These are phyloP conservation scores for Thymelicus lineola DNA, from an alignment of 2,888 invertebrate genomes.

Conservation along the genomic window DNA sequence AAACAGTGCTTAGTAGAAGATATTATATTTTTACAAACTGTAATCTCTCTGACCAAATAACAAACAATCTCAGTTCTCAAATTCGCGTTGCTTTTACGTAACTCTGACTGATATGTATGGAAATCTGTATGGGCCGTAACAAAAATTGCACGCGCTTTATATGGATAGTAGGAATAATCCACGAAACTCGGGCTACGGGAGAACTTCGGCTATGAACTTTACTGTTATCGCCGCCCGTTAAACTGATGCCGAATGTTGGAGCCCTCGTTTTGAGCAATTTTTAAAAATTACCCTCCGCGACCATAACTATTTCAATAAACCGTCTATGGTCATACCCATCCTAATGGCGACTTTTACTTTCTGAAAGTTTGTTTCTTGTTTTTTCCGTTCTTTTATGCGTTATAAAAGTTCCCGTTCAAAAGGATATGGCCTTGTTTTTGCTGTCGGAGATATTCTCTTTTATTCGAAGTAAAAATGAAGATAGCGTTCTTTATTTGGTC, in stretches of 20 bases:
- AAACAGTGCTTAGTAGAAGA: too few relatives aligned
- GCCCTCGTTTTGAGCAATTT: constrained; percentile 73
- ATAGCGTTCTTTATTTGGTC: constrained; percentile 57
- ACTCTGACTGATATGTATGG: constrained; percentile 50
- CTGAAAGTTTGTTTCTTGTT: constrained; percentile 64
- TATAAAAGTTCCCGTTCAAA: constrained; percentile 48
- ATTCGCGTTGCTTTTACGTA: constrained; percentile 1
- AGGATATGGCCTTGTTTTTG: constrained; percentile 56
- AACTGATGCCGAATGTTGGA: constrained; percentile 73
- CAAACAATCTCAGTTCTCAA: background rate
- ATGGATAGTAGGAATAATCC: constrained; percentile 74
- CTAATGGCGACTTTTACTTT: constrained; percentile 78
- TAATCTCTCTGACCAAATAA: constrained; percentile 7
- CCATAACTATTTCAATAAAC: constrained; percentile 81
- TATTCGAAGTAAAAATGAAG: constrained; percentile 15
- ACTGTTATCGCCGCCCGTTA: constrained; percentile 79
- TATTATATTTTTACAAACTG: background rate
- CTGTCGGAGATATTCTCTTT: constrained; percentile 42
- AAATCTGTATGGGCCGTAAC: constrained; percentile 67
- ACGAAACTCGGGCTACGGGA: constrained; percentile 65
- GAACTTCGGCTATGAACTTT: constrained; percentile 81
- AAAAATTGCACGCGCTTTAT: constrained; percentile 71
- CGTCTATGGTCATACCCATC: constrained; percentile 72
- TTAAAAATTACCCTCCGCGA: constrained; percentile 74
- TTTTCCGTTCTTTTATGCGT: constrained; percentile 41